A percentile compares a stretch with the other conserved stretches of the same genome.
Conservation (phyloP, 2,888 invertebrate genomes). For the Cyclophora punctaria region DNA sequence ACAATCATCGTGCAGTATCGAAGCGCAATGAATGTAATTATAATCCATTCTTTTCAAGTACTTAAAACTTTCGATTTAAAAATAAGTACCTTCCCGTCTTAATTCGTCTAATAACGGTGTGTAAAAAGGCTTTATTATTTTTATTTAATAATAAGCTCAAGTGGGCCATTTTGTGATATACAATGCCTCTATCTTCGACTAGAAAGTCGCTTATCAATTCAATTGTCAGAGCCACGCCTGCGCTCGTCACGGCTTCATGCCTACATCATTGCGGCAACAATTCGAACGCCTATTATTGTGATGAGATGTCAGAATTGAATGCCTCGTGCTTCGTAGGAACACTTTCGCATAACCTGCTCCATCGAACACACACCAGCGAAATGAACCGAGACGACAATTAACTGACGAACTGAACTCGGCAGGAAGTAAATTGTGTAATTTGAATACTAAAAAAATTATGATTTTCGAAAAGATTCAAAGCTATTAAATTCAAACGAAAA, state of each 20-base stretch:
- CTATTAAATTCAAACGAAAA: conserved; percentile 6
- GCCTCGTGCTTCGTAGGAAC: conserved; percentile 10
- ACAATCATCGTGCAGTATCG: too few relatives aligned
- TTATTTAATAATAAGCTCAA: conserved; percentile 5
- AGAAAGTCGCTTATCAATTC: conserved; percentile 69
- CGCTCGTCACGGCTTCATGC: conserved; percentile 36
- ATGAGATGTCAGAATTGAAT: conserved; percentile 14
- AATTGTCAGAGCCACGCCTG: conserved; percentile 60
- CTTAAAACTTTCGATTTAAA: too few relatives aligned
- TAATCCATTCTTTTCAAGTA: too few relatives aligned
- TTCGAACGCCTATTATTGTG: conserved; percentile 33
- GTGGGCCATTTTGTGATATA: conserved; percentile 9
- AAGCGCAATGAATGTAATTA: too few relatives aligned
- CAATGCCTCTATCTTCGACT: conserved; percentile 29
- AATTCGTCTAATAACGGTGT: too few relatives aligned
- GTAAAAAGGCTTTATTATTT: not conserved
- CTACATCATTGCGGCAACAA: conserved; percentile 48
- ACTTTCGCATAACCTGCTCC: conserved; percentile 11
- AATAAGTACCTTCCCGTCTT: too few relatives aligned
- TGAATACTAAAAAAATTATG: too few relatives aligned
- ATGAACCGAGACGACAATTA: too few relatives aligned
- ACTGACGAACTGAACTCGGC: too few relatives aligned
- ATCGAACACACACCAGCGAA: too few relatives aligned
- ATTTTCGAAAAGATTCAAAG: too few relatives aligned
- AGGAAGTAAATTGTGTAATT: too few relatives aligned